phyloP scores from a whole-genome alignment of 2,797 vertebrate species.

The Psittacula echo region DNA sequence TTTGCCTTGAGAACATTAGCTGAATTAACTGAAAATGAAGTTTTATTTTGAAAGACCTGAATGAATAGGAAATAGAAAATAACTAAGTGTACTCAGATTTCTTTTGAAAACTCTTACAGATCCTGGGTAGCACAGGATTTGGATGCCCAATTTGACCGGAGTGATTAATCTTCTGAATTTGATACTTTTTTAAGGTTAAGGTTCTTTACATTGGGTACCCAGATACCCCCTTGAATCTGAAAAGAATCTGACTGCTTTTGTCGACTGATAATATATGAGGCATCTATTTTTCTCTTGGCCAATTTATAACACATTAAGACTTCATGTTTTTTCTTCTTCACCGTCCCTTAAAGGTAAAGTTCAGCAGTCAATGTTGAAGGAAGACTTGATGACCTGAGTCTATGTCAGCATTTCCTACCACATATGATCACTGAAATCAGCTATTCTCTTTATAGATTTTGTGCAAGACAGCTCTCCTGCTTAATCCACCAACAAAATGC shows the following conservation, averaged over 20 bases:
- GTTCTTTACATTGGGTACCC: neutral
- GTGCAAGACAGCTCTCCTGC: neutral
- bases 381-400: neutral
- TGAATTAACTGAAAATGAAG: neutral
- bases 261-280: neutral
- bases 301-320: neutral
- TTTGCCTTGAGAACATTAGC: neutral
- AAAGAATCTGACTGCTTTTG: neutral
- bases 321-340: neutral
- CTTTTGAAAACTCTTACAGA: neutral
- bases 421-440: neutral
- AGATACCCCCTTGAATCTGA: neutral
- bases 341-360: neutral
- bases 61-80: neutral
- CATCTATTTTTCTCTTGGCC: neutral
- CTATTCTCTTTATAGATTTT: neutral
- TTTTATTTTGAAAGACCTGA: neutral
- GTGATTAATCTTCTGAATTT: neutral
- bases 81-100: neutral
- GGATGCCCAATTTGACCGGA: accelerated
- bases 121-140: neutral
- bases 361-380: neutral
- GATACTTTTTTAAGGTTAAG: neutral
- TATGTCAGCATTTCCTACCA: neutral
- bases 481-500: neutral